Evolutionary conservation across 2,888 invertebrate genomes (phyloP).

Genomic region (Bombylius major): DNA sequence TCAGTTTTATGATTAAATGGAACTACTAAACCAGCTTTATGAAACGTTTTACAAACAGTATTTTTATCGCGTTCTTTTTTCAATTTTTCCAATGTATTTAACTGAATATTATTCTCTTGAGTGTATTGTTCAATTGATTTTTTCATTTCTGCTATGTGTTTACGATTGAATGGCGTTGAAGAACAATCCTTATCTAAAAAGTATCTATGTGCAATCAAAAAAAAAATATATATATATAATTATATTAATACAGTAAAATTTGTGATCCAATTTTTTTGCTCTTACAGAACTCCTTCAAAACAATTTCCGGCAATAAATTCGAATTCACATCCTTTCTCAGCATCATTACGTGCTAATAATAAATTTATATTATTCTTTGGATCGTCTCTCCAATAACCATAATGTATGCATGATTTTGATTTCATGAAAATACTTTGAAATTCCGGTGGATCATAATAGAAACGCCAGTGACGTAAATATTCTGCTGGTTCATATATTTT

Average conservation of each 20-base stretch:
- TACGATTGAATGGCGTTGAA: conserved; percentile 48
- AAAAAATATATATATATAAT: neutral
- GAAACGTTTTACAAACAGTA: conserved; percentile 59
- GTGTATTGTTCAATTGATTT: conserved; percentile 51
- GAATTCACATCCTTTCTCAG: conserved; percentile 54
- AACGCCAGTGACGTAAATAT: conserved; percentile 77
- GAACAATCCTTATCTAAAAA: conserved; percentile 28
- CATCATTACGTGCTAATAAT: conserved; percentile 59
- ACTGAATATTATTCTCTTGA: conserved; percentile 42
- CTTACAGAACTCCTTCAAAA: conserved; percentile 27
- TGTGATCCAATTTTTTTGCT: neutral
- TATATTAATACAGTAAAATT: neutral
- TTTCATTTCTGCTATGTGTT: conserved; percentile 45
- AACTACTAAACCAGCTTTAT: conserved; percentile 73
- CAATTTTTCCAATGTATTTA: conserved; percentile 44
- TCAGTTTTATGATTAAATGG: conserved; percentile 70
- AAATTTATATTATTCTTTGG: conserved; percentile 61
- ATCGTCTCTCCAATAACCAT: conserved; percentile 82
- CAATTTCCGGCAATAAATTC: conserved; percentile 47
- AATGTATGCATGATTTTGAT: conserved; percentile 60
- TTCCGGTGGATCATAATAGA: conserved; percentile 89
- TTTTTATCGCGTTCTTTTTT: conserved; percentile 50
- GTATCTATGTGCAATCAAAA: conserved; percentile 13
- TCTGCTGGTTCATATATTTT: conserved; percentile 43
- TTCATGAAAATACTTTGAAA: conserved; percentile 71